Evolutionary conservation across 2,113 vertebrate genomes (phyloP).

Genomic region (Embiotoca jacksoni): DNA sequence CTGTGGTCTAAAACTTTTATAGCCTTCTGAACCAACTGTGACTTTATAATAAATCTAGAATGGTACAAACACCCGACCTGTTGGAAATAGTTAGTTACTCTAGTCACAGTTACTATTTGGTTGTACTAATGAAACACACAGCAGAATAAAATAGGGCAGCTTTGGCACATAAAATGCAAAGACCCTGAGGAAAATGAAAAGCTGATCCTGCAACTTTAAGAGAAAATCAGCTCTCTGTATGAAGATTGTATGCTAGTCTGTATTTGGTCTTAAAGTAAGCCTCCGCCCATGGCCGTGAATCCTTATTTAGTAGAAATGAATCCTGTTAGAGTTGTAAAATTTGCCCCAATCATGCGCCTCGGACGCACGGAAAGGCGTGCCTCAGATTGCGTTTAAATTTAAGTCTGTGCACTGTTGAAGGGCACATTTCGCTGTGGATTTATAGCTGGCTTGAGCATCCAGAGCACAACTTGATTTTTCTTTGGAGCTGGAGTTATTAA

Average conservation of each 20-base stretch:
- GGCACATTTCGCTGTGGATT: conserved; percentile 45
- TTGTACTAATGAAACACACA: background rate
- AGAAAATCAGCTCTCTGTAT: background rate
- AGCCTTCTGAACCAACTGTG: background rate
- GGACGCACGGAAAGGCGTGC: conserved; percentile 74
- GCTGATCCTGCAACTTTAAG: background rate
- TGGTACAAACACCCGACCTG: too few relatives aligned
- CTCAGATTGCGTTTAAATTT: conserved; percentile 69
- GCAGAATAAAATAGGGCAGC: background rate
- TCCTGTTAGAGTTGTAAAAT: conserved; percentile 66
- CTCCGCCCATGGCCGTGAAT: conserved; percentile 33
- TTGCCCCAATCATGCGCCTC: conserved; percentile 72
- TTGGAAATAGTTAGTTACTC: background rate
- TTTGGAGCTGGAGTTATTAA: background rate
- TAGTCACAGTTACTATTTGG: background rate
- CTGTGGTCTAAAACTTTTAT: background rate
- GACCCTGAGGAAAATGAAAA: background rate
- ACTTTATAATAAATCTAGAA: background rate
- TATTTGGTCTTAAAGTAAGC: conserved; percentile 32
- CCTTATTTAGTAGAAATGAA: conserved; percentile 22
- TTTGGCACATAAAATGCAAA: background rate
- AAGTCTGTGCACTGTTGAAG: conserved; percentile 44
- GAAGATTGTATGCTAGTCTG: conserved; percentile 7
- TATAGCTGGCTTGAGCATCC: background rate
- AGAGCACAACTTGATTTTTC: background rate